These are phyloP conservation scores for Lithophane socia DNA, from an alignment of 2,888 invertebrate species.

Conservation along the genomic window DNA sequence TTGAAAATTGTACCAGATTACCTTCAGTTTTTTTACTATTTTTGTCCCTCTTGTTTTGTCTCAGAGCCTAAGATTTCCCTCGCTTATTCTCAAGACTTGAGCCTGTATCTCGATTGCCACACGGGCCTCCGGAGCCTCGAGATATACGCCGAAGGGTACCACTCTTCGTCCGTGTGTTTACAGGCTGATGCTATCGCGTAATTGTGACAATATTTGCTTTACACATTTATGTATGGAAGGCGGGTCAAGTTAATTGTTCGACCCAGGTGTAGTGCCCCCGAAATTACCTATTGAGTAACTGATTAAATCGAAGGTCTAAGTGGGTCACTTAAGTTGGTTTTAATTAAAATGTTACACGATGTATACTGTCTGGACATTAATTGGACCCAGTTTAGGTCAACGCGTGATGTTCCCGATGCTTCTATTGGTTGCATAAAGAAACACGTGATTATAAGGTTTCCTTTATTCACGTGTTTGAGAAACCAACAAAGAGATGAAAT, in stretches of 20 bases:
- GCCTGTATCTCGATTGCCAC: constrained; percentile 73
- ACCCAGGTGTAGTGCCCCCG: constrained; percentile 68
- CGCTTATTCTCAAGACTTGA: constrained; percentile 70
- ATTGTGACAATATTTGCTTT: constrained; percentile 90
- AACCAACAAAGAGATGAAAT: constrained; percentile 18
- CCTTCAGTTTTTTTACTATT: not conserved
- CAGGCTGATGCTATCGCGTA: constrained; percentile 88
- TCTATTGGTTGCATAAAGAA: constrained; percentile 15
- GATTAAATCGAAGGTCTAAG: constrained; percentile 77
- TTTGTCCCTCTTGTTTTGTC: not conserved
- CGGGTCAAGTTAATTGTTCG: constrained; percentile 81
- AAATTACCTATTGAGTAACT: constrained; percentile 77
- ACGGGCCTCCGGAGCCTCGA: constrained; percentile 76
- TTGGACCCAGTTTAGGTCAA: constrained; percentile 44
- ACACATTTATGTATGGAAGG: constrained; percentile 82
- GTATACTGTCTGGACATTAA: constrained; percentile 59
- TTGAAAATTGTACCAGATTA: not conserved
- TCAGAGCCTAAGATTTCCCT: not conserved
- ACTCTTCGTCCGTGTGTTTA: constrained; percentile 84
- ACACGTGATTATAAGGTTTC: constrained; percentile 6
- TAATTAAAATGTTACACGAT: constrained; percentile 69
- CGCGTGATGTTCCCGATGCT: constrained; percentile 23
- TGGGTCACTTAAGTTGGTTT: constrained; percentile 66
- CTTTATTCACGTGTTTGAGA: constrained; percentile 42
- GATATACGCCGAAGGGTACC: constrained; percentile 86